phyloP scores from a whole-genome alignment of 1,140 invertebrate genomes.

The Antheraea pernyi region DNA sequence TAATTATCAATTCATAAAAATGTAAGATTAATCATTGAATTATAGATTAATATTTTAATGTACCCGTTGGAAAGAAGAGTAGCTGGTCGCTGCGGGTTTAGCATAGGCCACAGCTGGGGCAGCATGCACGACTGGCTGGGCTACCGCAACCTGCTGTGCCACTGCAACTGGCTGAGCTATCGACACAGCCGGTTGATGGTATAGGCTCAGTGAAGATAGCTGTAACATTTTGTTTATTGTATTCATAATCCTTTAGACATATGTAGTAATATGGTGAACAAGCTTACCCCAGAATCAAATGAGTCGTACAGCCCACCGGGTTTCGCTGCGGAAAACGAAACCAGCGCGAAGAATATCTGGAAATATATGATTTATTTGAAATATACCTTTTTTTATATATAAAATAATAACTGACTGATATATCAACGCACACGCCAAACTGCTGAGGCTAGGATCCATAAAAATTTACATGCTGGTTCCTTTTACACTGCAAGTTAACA shows the following conservation, averaged over 20 bases:
- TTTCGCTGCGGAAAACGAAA: constrained; percentile 53
- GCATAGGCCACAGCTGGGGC: constrained; percentile 31
- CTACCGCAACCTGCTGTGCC: constrained; percentile 18
- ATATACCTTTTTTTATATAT: too few species aligned
- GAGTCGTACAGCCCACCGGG: constrained; percentile 38
- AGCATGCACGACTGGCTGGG: constrained; percentile 31
- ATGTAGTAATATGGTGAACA: too few species aligned
- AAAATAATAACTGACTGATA: too few species aligned
- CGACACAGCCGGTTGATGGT: background rate
- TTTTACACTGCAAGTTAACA: too few species aligned
- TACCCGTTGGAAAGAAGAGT: constrained; percentile 64
- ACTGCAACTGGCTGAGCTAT: constrained; percentile 16
- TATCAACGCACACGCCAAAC: too few species aligned
- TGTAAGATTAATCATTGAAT: too few species aligned
- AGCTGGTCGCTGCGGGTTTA: constrained; percentile 56
- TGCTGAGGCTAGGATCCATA: too few species aligned
- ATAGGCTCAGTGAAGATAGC: constrained; percentile 8
- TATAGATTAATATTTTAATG: constrained; percentile 2
- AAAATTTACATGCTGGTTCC: too few species aligned
- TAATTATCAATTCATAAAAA: too few species aligned
- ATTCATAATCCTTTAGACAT: too few species aligned
- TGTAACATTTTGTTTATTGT: background rate
- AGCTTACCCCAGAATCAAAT: constrained; percentile 19
- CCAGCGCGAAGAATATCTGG: constrained; percentile 52
- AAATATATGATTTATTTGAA: constrained; percentile 13